These are phyloP conservation scores for Lasioglossum vierecki DNA, from an alignment of 2,888 invertebrate genomes.

Conservation along the genomic window DNA sequence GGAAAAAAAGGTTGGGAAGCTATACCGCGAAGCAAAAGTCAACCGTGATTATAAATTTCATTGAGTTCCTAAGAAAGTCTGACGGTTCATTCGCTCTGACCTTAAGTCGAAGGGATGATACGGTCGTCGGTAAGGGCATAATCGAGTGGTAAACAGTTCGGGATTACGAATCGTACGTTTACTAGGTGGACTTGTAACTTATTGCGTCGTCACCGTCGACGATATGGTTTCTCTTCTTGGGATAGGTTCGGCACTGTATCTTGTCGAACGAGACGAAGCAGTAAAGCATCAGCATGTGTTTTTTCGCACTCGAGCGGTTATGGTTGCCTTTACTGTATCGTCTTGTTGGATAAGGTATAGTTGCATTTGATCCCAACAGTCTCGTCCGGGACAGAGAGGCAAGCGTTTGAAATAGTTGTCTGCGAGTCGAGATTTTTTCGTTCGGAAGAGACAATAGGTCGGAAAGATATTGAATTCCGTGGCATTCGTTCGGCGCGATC, in stretches of 20 bases:
- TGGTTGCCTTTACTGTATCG: too few species aligned
- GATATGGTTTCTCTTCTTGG: constrained; percentile 1
- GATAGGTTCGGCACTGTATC: background rate
- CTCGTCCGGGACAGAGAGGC: background rate
- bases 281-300: too few species aligned
- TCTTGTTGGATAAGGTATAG: background rate
- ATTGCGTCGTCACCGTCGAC: constrained; percentile 10
- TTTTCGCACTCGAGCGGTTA: too few species aligned
- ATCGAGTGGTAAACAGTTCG: background rate
- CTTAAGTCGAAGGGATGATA: background rate
- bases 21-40: background rate
- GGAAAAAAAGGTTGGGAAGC: background rate
- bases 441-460: background rate
- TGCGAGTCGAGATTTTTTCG: background rate
- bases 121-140: background rate
- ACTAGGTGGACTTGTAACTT: background rate
- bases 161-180: background rate
- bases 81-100: background rate
- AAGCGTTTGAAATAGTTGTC: background rate
- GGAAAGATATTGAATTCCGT: background rate
- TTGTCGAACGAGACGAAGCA: too few species aligned
- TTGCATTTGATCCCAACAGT: constrained; percentile 10
- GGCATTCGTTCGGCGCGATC: background rate
- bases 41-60: background rate
- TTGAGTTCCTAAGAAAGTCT: background rate